These are phyloP conservation scores for Odontothrips loti DNA, from an alignment of 2,888 invertebrate species.

Conservation along the genomic window DNA sequence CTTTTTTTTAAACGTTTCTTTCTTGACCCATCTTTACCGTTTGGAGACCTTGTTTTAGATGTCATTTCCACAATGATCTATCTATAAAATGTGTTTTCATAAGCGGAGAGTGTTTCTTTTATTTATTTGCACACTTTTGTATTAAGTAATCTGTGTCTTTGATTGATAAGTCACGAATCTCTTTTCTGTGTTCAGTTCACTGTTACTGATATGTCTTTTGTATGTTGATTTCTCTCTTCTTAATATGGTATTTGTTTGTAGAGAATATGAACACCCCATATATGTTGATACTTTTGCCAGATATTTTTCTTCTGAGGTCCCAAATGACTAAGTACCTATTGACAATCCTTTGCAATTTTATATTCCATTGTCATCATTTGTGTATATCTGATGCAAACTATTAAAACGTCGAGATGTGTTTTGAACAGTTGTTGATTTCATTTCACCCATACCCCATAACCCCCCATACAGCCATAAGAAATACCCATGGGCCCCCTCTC, in stretches of 20 bases:
- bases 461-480: no score
- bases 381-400: background rate
- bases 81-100: background rate
- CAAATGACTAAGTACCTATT: background rate
- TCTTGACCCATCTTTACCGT: no score
- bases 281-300: background rate
- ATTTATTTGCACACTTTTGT: background rate
- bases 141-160: background rate
- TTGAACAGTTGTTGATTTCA: no score
- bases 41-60: background rate
- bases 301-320: background rate
- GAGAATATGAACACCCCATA: background rate
- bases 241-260: background rate
- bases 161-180: background rate
- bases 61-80: background rate
- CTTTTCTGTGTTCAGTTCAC: background rate
- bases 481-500: no score
- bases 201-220: background rate
- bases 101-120: background rate
- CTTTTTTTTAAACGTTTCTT: background rate
- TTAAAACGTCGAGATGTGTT: background rate
- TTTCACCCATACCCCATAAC: no score
- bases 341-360: background rate
- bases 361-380: background rate
- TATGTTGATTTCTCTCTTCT: background rate